A percentile compares a stretch with the other conserved stretches of the same genome.
Evolutionary conservation across 1,140 invertebrate species (phyloP).

Genomic region (Conus ventricosus): DNA sequence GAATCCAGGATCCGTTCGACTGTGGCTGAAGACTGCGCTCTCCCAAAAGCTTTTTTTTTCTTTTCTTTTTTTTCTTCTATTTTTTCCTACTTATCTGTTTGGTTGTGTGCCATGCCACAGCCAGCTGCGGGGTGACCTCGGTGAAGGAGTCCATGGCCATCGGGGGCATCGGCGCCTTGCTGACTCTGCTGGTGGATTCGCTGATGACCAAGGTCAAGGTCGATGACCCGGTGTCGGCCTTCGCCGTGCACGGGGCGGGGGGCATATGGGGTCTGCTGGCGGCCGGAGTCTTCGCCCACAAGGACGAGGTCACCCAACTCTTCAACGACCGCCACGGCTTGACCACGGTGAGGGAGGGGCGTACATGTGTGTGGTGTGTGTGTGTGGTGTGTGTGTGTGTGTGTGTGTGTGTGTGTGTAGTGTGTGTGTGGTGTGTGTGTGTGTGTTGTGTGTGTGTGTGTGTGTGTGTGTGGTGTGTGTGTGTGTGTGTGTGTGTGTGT

Average conservation of each 20-base stretch:
- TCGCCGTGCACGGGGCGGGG: conserved; percentile 86
- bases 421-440: no score
- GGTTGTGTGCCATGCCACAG: conserved; percentile 68
- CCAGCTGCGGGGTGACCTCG: conserved; percentile 90
- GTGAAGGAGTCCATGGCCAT: conserved; percentile 90
- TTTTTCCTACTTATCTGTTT: no score
- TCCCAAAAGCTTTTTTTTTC: no score
- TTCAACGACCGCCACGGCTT: conserved; percentile 39
- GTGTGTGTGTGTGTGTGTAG: no score
- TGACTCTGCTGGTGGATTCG: conserved; percentile 83
- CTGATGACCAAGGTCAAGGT: conserved; percentile 85
- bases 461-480: conserved; percentile 21
- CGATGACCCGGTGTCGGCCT: conserved; percentile 93
- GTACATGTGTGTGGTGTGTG: no score
- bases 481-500: conserved; percentile 8
- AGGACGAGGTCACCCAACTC: conserved; percentile 82
- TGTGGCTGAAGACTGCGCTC: no score
- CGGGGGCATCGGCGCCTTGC: conserved; percentile 84
- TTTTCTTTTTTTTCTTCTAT: no score
- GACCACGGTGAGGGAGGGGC: conserved; percentile 39
- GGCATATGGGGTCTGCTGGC: conserved; percentile 82
- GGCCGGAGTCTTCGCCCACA: conserved; percentile 91
- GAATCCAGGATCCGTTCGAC: no score
- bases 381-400: no score
- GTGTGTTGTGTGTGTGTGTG: not conserved